Conservation (phyloP, 2,113 vertebrate genomes). For the Sprattus sprattus region DNA sequence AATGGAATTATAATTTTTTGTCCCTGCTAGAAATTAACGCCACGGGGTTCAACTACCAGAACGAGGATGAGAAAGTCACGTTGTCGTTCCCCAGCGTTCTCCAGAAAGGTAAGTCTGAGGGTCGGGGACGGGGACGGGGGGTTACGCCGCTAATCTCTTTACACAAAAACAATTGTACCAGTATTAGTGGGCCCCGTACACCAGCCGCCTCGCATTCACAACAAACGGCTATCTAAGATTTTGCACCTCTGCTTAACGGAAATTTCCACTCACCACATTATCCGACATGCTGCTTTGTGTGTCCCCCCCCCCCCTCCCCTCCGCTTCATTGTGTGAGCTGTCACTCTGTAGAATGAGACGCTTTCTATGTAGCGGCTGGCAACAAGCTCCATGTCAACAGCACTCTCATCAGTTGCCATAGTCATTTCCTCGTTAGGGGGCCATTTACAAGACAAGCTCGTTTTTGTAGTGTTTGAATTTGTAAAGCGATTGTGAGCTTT, state of each 20-base stretch:
- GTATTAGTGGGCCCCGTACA: background rate
- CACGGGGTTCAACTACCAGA: constrained; percentile 98
- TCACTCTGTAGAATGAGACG: background rate
- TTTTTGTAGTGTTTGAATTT: background rate
- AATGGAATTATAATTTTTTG: constrained; percentile 27
- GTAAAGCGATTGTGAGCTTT: background rate
- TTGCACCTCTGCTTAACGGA: background rate
- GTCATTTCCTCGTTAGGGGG: background rate
- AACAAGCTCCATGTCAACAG: constrained; percentile 12
- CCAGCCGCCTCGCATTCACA: background rate
- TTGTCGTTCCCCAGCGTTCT: constrained; percentile 92
- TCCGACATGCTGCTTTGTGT: background rate
- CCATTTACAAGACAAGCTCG: background rate
- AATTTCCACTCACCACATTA: background rate
- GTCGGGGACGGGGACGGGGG: background rate
- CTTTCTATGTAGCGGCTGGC: background rate
- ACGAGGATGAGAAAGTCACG: constrained; percentile 98
- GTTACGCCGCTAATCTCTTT: background rate
- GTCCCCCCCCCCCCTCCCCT: background rate
- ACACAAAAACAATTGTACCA: background rate
- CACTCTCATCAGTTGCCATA: constrained; percentile 30
- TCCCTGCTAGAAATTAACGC: constrained; percentile 87
- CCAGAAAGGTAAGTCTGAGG: constrained; percentile 81
- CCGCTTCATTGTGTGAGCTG: constrained; percentile 1
- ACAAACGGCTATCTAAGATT: background rate